A percentile compares a stretch with the other conserved stretches of the same genome.
These are phyloP conservation scores for Jaculus jaculus DNA, from an alignment of 2,113 vertebrate species.

Conservation along the genomic window DNA sequence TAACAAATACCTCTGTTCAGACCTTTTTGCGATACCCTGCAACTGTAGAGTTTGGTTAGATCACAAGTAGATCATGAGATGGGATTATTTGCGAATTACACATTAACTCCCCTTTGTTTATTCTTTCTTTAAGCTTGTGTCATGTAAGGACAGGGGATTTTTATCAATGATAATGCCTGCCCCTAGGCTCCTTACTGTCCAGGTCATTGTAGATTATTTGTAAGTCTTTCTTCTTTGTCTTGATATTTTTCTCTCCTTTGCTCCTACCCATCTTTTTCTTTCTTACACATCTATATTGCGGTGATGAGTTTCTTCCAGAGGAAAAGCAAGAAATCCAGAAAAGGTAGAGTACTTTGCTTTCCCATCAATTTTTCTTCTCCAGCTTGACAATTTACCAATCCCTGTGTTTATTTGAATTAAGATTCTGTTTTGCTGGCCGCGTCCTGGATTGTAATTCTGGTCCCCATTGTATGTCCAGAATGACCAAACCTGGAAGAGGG, in stretches of 20 bases:
- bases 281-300: slow-evolving; percentile 70
- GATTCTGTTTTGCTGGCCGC: slow-evolving; percentile 76
- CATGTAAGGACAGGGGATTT: neutral
- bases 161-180: neutral
- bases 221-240: slow-evolving; percentile 62
- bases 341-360: slow-evolving; percentile 79
- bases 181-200: slow-evolving; percentile 29
- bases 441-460: slow-evolving; percentile 75
- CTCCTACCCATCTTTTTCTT: slow-evolving; percentile 50
- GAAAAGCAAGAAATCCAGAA: slow-evolving; percentile 76
- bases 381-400: slow-evolving; percentile 70
- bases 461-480: slow-evolving; percentile 64
- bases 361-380: slow-evolving; percentile 75
- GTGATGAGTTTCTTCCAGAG: slow-evolving; percentile 76
- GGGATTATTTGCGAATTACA: neutral
- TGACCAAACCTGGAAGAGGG: slow-evolving; percentile 61
- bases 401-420: slow-evolving; percentile 75
- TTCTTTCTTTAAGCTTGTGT: slow-evolving; percentile 19
- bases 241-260: slow-evolving; percentile 67
- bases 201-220: slow-evolving; percentile 34
- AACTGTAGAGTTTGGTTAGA: slow-evolving; percentile 22
- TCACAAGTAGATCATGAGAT: slow-evolving; percentile 19
- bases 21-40: neutral
- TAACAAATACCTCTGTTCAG: neutral
- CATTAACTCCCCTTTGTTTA: neutral